Base-by-base conservation (phyloP, 2,113 vertebrate species). In the Tilapia sparmanii region DNA sequence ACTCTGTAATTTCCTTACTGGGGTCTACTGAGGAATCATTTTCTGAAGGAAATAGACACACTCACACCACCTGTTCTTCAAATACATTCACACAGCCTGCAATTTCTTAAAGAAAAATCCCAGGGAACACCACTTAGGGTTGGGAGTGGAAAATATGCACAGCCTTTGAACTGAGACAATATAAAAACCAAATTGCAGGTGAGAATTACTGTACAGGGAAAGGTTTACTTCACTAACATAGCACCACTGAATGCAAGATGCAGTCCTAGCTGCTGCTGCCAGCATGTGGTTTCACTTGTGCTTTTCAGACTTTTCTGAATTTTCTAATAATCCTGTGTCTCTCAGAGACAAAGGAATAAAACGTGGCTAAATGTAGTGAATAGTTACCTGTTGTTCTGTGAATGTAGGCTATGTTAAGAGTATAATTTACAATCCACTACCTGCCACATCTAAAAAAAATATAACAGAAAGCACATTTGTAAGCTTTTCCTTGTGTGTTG, bases 1-100 rank as follows among this genome's bases (percentile, higher is more conserved):
- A 87, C 90, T 94, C 93, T 96, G 87, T 95, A 94, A 96, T 95
- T 95, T 96, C 92, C 88, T 84, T n/a, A 45, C 31, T 24, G 76
- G 29, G 50, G 68, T 80, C 61, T 68, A 26, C 22, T 57, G 83
- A 87, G 68, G 85, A 89, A 85, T 91, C 83, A 47, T 91, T 86
- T 88, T 12, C 2, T 50, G 52, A 86, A 66, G 83, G 84, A 86
- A 57, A 87, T 40, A 83, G 31, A 91, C 40, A 19, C 54, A 76
- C 87, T 89, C 55, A 81, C 57, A 93, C 93, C 95, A 95, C 92
- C 94, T 95, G 95, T 93, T 95, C 90, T 93, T 91, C 79, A 91
- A 91, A 93, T 88, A 59, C 55, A 10, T 53, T 85, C 45, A 82
- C 19, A 53, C 45, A 93, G 88, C 73, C 94, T 94, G 81, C 93